Evolutionary conservation across 2,797 vertebrate species (phyloP), one percentile per base, ranked within the genome.

Genomic region (Garrulus glandarius): DNA sequence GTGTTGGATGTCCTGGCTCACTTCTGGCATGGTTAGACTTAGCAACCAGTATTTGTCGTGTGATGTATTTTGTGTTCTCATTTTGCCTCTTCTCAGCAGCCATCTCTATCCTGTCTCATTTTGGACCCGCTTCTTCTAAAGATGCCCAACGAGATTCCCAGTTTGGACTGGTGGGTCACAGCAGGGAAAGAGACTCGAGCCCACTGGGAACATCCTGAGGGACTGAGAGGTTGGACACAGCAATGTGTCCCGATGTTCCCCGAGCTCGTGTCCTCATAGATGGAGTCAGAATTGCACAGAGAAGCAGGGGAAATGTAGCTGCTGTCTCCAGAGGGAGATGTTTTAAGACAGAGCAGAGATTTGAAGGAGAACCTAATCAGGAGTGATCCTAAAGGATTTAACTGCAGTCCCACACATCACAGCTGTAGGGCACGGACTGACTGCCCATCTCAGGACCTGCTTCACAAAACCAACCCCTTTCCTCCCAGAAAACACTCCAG

Each of bases 371-470:
- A 37, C 16, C 5, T 69, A 9, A n/a, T 47, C 30, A 55, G 43
- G 60, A 74, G 17, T 9, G 15, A 44, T 71, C 26, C 34, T 19
- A 5, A 43, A 34, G 26, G n/a, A 15, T 49, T 84, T 52, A 64
- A 15, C 39, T 49, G 59, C 26, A 76, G 17, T 44, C 30, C 9
- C 44, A 34, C 0, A 0, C 10, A 7, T 32, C 22, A 14, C 1
- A 1, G 17, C 64, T n/a, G 17, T 3, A 61, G 72, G 65, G 36
- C 70, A 78, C 0, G 1, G 5, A 46, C 52, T 71, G 47, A 21
- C 34, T 37, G 30, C 60, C 49, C 57, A 6, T 41, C 61, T 86
- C 50, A 18, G 78, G 55, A 37, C 43, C 21, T 59, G 50, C 34
- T 49, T 13, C 18, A 52, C 44, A 56, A 80, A 95, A 87, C 3